Base-by-base conservation (phyloP, 1,140 invertebrate species). In the Drosophila pseudoobscura region DNA sequence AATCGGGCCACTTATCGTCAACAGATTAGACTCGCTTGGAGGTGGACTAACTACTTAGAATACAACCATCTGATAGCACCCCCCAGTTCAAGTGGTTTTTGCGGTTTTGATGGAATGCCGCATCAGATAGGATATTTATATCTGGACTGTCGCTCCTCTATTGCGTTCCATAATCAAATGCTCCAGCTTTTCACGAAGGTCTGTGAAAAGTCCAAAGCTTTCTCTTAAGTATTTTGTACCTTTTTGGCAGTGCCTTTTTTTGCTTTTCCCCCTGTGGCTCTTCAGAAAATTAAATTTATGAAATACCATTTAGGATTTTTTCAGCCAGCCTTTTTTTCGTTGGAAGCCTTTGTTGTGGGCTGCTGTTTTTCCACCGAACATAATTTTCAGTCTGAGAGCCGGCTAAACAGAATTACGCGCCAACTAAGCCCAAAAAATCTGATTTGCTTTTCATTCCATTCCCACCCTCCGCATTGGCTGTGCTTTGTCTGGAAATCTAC, bases 341-440 rank as follows among this genome's bases (percentile, higher is more conserved):
- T 9, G 35, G 24, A 20, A 35, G 57, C n/a, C 45, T 61, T 53
- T 31, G 59, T 47, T 52, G 50, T 55, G 57, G 26, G 47, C 22
- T 45, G 17, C 24, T 35, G 52, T 20, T 46, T 70, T 77, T 45
- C 24, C 22, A 17, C 56, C 29, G 11, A 39, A 39, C 11, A 13
- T 11, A 39, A 39, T 39, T 39, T 39, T 52, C 31, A 46, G 80
- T 73, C 68, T 77, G 70, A 84, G 70, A 84, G 73, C 50, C 29
- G 56, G 55, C 68, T 74, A 84, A 85, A 74, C 62, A 75, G 79
- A 80, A 69, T 84, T 76, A 79, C 60, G 44, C 75, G 51, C 68
- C 80, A 63, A 73, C 76, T 80, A 85, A 84, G 80, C 80, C 60
- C 47, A 49, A 69, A 66, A 80, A 85, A 85, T 85, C 57, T 79